These are phyloP conservation scores for Eilema caniola DNA, from an alignment of 2,888 invertebrate genomes.

Conservation along the genomic window DNA sequence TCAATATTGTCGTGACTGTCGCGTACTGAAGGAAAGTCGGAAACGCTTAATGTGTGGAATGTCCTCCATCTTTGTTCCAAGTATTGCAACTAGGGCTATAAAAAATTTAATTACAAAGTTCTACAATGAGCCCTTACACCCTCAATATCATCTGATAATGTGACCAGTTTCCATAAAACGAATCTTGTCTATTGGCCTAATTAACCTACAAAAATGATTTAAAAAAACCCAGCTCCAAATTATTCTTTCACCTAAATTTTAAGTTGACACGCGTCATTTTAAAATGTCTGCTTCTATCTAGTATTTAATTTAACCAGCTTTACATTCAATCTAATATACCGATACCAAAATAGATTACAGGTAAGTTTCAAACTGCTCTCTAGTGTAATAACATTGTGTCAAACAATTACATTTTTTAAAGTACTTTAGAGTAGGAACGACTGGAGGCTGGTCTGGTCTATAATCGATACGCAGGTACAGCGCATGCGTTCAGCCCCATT, in stretches of 20 bases:
- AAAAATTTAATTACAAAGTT: too few relatives aligned
- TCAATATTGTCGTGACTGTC: background rate
- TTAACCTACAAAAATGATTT: background rate
- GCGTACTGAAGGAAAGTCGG: background rate
- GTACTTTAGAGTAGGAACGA: conserved; percentile 36
- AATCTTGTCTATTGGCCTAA: too few relatives aligned
- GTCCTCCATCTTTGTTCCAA: background rate
- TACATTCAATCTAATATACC: background rate
- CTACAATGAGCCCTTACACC: background rate
- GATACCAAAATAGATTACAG: background rate
- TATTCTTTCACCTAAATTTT: too few relatives aligned
- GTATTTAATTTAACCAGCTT: background rate
- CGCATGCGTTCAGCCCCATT: conserved; percentile 48
- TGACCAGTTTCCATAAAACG: background rate
- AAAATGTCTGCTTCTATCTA: background rate
- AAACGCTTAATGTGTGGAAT: background rate
- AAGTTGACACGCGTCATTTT: background rate
- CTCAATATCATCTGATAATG: background rate
- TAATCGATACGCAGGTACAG: conserved; percentile 48
- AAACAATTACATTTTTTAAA: conserved; percentile 41
- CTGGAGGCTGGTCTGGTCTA: conserved; percentile 37
- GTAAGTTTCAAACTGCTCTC: background rate
- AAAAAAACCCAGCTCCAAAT: background rate
- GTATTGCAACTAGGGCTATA: background rate
- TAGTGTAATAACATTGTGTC: conserved; percentile 21